A percentile compares a stretch with the other conserved stretches of the same genome.
These are phyloP conservation scores for Drosophila seclusa DNA, from an alignment of 2,888 invertebrate species.

Conservation along the genomic window DNA sequence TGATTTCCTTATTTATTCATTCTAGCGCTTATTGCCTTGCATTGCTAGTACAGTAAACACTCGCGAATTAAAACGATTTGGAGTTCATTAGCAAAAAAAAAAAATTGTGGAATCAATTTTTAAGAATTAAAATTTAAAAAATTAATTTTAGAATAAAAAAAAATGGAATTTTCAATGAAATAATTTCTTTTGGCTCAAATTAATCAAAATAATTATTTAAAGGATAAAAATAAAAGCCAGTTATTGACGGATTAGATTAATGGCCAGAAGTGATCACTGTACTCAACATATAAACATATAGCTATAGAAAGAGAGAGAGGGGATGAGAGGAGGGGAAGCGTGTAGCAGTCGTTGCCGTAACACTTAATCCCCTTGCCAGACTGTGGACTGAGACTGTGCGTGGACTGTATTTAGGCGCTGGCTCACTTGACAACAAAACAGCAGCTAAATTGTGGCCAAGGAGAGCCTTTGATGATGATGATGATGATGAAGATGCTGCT, in stretches of 20 bases:
- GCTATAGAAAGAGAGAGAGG: not conserved
- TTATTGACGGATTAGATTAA: not conserved
- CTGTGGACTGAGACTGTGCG: conserved; percentile 4
- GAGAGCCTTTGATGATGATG: not conserved
- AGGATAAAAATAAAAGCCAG: not conserved
- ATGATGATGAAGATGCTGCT: not conserved
- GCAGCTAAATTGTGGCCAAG: conserved; percentile 19
- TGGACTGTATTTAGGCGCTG: conserved; percentile 35
- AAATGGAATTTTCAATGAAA: not conserved
- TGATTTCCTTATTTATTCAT: conserved; percentile 69
- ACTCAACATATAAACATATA: not conserved
- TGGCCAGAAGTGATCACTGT: conserved; percentile 2
- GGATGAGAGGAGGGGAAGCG: not conserved
- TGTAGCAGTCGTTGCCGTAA: conserved; percentile 49
- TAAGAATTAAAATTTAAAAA: no score
- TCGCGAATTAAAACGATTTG: not conserved
- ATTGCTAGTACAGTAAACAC: conserved; percentile 4
- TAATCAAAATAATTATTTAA: not conserved
- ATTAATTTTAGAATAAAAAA: not conserved
- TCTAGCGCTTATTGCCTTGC: conserved; percentile 13
- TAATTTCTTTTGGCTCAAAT: not conserved
- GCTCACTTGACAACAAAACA: conserved; percentile 26
- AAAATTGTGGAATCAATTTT: not conserved
- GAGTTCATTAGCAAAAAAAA: not conserved
- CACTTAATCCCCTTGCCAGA: conserved; percentile 56